Evolutionary conservation across 2,113 vertebrate genomes (phyloP).

Genomic region (Zapornia atra): DNA sequence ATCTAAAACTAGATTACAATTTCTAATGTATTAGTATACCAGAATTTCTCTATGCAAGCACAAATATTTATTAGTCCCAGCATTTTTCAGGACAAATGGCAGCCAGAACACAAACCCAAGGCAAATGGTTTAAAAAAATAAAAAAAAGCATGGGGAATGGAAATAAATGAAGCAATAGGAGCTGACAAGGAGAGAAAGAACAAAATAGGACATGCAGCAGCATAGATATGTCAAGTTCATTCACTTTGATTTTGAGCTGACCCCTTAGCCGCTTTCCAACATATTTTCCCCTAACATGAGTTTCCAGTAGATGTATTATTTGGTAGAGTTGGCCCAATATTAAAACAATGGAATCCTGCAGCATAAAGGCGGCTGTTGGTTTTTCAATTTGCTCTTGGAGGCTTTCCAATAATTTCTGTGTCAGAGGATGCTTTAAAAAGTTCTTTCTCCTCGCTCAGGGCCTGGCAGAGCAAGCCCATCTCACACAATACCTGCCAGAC

Average conservation of each 20-base stretch:
- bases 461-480: not conserved
- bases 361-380: slow-evolving; percentile 28
- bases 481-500: slow-evolving; percentile 28
- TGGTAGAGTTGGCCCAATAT: slow-evolving; percentile 19
- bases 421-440: slow-evolving; percentile 47
- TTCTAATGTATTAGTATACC: not conserved
- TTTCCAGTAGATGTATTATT: slow-evolving; percentile 30
- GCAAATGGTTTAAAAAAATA: not conserved
- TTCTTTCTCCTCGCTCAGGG: not conserved
- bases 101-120: not conserved
- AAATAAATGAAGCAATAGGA: slow-evolving; percentile 26
- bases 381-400: slow-evolving; percentile 61
- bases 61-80: not conserved
- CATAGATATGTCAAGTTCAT: not conserved
- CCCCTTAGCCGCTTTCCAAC: slow-evolving; percentile 13
- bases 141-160: not conserved
- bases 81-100: not conserved
- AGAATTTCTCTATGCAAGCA: slow-evolving; percentile 21
- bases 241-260: slow-evolving; percentile 37
- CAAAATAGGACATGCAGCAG: not conserved
- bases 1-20: slow-evolving; percentile 37
- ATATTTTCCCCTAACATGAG: slow-evolving; percentile 8
- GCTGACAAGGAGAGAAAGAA: not conserved
- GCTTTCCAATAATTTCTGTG: slow-evolving; percentile 53
- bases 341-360: slow-evolving; percentile 55